phyloP scores from a whole-genome alignment of 2,888 invertebrate genomes.

The Drosophila multiciliata region DNA sequence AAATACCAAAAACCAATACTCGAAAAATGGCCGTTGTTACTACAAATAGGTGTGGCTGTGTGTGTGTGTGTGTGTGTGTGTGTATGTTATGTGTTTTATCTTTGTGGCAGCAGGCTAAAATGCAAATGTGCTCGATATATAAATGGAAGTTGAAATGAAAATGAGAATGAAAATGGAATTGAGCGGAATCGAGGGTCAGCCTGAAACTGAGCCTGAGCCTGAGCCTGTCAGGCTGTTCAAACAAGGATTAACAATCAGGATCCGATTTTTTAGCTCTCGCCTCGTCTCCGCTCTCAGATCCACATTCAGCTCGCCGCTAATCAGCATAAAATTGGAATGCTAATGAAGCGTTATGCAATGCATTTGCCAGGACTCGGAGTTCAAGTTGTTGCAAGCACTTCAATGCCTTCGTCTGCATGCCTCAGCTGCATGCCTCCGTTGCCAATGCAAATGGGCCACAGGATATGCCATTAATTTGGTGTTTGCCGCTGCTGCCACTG shows the following conservation, averaged over 20 bases:
- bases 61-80: slow-evolving; percentile 6
- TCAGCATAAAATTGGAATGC: slow-evolving; percentile 75
- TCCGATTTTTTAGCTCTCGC: slow-evolving; percentile 13
- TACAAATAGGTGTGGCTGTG: slow-evolving; percentile 6
- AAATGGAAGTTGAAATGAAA: slow-evolving; percentile 18
- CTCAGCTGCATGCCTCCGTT: slow-evolving; percentile 40
- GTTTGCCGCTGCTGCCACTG: slow-evolving; percentile 22
- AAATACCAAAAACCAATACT: slow-evolving; percentile 38
- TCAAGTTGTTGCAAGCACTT: slow-evolving; percentile 31
- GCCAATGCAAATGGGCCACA: slow-evolving; percentile 69
- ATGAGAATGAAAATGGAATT: slow-evolving; percentile 32
- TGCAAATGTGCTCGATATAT: slow-evolving; percentile 62
- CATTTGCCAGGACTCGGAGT: background rate
- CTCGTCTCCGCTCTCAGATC: slow-evolving; percentile 22
- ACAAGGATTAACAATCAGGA: slow-evolving; percentile 21
- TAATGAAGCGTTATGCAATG: slow-evolving; percentile 75
- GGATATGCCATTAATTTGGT: slow-evolving; percentile 53
- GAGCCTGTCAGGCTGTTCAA: slow-evolving; percentile 71
- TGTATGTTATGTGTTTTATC: slow-evolving; percentile 10
- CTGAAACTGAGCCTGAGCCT: background rate
- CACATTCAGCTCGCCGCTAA: slow-evolving; percentile 52
- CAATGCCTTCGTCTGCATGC: slow-evolving; percentile 50
- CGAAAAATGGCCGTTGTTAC: slow-evolving; percentile 37
- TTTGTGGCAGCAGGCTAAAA: slow-evolving; percentile 48
- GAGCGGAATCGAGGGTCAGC: slow-evolving; percentile 60